These are phyloP conservation scores for Vanessa tameamea DNA, from an alignment of 1,140 invertebrate genomes.

Conservation along the genomic window DNA sequence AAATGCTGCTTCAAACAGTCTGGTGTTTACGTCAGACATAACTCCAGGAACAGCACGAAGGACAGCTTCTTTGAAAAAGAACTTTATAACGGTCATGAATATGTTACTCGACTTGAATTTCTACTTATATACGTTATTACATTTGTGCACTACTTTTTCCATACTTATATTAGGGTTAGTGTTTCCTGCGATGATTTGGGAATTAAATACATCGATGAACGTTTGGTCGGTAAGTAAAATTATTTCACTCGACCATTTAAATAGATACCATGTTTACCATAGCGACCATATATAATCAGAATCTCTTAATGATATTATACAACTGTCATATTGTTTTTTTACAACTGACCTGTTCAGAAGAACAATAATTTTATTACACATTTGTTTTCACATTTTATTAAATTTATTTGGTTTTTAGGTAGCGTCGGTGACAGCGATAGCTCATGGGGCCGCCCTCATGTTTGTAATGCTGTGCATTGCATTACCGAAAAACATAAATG, in stretches of 20 bases:
- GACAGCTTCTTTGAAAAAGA: conserved; percentile 71
- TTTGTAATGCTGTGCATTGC: conserved; percentile 67
- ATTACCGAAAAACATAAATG: conserved; percentile 65
- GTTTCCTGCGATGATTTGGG: conserved; percentile 69
- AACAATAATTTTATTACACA: too few relatives aligned
- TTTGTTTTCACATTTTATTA: background rate
- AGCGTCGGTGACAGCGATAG: conserved; percentile 52
- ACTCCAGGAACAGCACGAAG: conserved; percentile 65
- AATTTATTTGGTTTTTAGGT: conserved; percentile 44
- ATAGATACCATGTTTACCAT: too few relatives aligned
- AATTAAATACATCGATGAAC: conserved; percentile 66
- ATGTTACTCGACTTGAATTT: conserved; percentile 74
- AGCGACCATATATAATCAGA: too few relatives aligned
- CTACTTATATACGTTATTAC: conserved; percentile 72
- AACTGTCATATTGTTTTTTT: too few relatives aligned
- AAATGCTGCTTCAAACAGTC: conserved; percentile 50
- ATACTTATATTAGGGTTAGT: conserved; percentile 64
- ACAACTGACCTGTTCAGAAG: too few relatives aligned
- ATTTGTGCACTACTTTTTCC: conserved; percentile 68
- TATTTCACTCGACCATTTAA: background rate
- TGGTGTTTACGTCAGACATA: conserved; percentile 62
- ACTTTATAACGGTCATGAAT: conserved; percentile 67
- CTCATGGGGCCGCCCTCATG: conserved; percentile 63
- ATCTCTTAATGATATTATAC: too few relatives aligned
- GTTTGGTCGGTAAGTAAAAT: conserved; percentile 65